Percentiles rank a stretch among this genome's conserved stretches.
These are phyloP conservation scores for Psilopogon haemacephalus DNA, from an alignment of 2,113 vertebrate genomes.

Conservation along the genomic window DNA sequence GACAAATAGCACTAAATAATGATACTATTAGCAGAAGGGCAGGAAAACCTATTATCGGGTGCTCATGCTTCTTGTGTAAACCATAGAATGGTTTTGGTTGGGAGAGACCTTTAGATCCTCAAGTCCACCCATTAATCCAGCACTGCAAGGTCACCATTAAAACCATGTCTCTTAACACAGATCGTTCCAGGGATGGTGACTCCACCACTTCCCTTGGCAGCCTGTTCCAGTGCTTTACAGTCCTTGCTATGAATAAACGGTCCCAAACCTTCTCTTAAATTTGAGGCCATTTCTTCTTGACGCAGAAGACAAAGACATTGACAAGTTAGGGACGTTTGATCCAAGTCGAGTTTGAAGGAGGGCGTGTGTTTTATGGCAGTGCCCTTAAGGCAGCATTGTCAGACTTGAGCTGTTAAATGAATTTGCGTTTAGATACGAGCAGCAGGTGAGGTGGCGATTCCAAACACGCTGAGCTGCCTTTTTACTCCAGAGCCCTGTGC, in stretches of 20 bases:
- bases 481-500: background rate
- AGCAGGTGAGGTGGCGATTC: background rate
- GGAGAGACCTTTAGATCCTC: too few relatives aligned
- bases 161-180: too few relatives aligned
- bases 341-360: background rate
- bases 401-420: background rate
- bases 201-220: too few relatives aligned
- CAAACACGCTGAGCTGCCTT: background rate
- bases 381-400: background rate
- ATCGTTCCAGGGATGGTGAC: too few relatives aligned
- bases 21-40: background rate
- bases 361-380: background rate
- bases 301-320: too few relatives aligned
- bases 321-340: background rate
- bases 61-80: background rate
- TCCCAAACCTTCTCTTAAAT: too few relatives aligned
- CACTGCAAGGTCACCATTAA: too few relatives aligned
- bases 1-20: background rate
- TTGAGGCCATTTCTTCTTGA: too few relatives aligned
- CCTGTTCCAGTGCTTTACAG: too few relatives aligned
- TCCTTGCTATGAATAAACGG: too few relatives aligned
- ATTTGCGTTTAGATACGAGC: background rate
- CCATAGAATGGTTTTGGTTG: background rate
- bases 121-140: too few relatives aligned
- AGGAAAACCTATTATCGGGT: background rate